Conservation (phyloP, 2,888 invertebrate genomes). For the Athrips mouffetella region DNA sequence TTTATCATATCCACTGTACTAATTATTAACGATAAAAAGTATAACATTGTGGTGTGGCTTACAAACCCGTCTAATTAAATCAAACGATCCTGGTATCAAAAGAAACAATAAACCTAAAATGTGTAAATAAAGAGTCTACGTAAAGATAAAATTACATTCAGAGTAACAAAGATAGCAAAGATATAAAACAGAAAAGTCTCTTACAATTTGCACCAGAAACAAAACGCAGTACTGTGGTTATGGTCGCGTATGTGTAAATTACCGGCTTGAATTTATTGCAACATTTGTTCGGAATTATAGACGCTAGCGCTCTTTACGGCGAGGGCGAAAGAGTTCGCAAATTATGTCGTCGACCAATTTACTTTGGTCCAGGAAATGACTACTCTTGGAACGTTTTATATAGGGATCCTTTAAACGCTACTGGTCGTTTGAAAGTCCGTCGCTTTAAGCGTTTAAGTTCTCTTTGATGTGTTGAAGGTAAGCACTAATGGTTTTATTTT, state of each 20-base stretch:
- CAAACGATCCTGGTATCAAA: too few relatives aligned
- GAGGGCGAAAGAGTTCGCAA: not conserved
- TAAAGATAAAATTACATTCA: too few relatives aligned
- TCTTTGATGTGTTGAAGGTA: not conserved
- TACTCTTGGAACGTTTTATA: not conserved
- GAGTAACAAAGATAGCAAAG: not conserved
- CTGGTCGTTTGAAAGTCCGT: not conserved
- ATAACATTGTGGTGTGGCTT: too few relatives aligned
- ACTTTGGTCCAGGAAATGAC: constrained; percentile 5
- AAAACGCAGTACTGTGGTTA: constrained; percentile 49
- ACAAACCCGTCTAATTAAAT: too few relatives aligned
- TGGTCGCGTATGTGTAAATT: constrained; percentile 60
- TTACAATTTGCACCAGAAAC: constrained; percentile 28
- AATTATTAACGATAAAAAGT: too few relatives aligned
- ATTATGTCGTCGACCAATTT: constrained; percentile 2
- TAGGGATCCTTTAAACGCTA: not conserved
- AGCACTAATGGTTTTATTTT: too few relatives aligned
- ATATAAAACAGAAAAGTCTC: too few relatives aligned
- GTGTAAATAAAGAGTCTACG: too few relatives aligned
- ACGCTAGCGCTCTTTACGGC: constrained; percentile 10
- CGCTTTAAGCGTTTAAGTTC: not conserved
- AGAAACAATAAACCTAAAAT: too few relatives aligned
- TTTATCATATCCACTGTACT: too few relatives aligned
- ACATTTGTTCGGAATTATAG: constrained; percentile 47
- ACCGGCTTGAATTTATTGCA: constrained; percentile 55